Evolutionary conservation across 2,797 vertebrate genomes (phyloP), one percentile per base, ranked within the genome.

Genomic region (Karalla daura): DNA sequence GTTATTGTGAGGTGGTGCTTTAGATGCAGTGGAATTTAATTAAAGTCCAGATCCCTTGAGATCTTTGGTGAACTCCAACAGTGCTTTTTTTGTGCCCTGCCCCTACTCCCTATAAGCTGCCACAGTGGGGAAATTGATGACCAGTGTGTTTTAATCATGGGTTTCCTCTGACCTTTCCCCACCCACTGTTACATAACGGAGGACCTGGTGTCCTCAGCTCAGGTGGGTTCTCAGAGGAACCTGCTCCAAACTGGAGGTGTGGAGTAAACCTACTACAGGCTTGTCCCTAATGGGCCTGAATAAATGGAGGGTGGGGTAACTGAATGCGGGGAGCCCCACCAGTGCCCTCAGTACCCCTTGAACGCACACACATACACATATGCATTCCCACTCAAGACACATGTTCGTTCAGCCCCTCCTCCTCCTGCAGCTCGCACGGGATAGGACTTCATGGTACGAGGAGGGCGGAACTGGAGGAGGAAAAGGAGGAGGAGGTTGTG

Each of bases 141-240:
- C 3, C 10, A n/a, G 4, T 8, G 3, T 41, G 18, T 39, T 25
- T 33, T 7, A 18, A 54, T 27, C 17, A 2, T 39, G 13, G 7
- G 7, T 25, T 21, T 12, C 36, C 1, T 7, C 3, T 39, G 44
- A 50, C 9, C 18, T 9, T 24, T 63, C 43, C 56, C 39, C 58
- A 56, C 70, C 58, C 46, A 28, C 21, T 45, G 60, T 80, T 77
- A 70, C 46, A 45, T 68, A 74, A 71, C 43, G 2, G 21, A 32
- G 23, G 13, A 10, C 36, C 60, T 58, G 24, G 3, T 14, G 32
- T 21, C 32, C 50, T 35, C 1, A 33, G 40, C 13, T 54, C 47
- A 53, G 49, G 32, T 33, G 39, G 15, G 45, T n/a, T 5, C n/a
- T n/a, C n/a, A n/a, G n/a, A n/a, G n/a, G n/a, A n/a, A n/a, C n/a